phyloP scores from a whole-genome alignment of 1,140 invertebrate genomes.

The Sminthurides bifidus region DNA sequence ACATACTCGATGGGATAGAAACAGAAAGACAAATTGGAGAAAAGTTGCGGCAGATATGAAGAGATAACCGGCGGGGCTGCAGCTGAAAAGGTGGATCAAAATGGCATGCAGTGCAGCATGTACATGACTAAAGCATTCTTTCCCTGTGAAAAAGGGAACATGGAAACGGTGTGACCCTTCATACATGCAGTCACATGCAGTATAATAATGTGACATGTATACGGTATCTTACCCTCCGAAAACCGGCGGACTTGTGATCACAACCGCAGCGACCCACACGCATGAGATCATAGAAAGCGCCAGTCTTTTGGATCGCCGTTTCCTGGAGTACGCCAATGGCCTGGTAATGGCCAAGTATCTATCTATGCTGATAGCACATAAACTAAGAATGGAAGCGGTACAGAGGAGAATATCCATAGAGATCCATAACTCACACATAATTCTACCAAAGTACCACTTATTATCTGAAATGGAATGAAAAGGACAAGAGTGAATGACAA shows the following conservation, averaged over 20 bases:
- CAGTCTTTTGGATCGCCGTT: conserved; percentile 43
- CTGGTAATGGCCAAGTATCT: conserved; percentile 48
- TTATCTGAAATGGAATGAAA: conserved; percentile 27
- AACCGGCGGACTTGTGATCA: conserved; percentile 44
- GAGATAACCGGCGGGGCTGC: background rate
- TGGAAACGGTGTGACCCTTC: background rate
- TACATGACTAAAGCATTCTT: background rate
- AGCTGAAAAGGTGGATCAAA: background rate
- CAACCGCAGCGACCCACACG: conserved; percentile 44
- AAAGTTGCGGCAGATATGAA: background rate
- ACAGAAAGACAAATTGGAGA: background rate
- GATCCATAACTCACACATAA: conserved; percentile 59
- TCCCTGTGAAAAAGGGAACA: background rate
- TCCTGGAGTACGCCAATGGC: conserved; percentile 47
- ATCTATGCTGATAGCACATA: conserved; percentile 50
- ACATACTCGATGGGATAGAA: background rate
- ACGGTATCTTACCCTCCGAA: conserved; percentile 53
- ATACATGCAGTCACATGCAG: no score
- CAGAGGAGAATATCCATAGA: conserved; percentile 85
- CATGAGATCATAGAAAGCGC: conserved; percentile 45
- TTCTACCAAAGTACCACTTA: conserved; percentile 34
- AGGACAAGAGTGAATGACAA: background rate
- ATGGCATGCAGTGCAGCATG: background rate
- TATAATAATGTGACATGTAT: background rate
- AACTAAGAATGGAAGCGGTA: conserved; percentile 58